Evolutionary conservation across 2,113 vertebrate species (phyloP), one percentile per base, ranked within the genome.

Genomic region (Xenotilapia flavipinnis): DNA sequence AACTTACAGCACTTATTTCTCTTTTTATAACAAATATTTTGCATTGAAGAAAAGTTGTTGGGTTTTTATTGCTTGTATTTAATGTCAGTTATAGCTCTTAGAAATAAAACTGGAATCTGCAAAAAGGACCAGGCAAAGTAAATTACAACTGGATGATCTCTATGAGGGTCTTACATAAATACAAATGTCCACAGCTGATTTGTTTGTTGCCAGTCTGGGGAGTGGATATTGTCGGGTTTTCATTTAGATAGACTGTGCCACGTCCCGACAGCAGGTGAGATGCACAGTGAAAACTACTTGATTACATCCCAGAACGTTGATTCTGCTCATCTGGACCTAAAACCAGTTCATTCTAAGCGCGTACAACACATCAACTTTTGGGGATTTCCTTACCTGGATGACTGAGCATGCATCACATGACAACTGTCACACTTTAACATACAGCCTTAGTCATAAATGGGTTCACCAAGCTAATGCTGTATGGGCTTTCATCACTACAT

Each of bases 321-420:
- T 5, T 65, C 60, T 65, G 60, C 31, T 65, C 31, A 65, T 5
- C 60, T 65, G 60, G 17, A n/a, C 31, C 1, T 62, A 62, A 62
- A 62, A 36, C 0, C 17, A 3, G 31, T 0, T 65, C 31, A 65
- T 62, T 36, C 0, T n/a, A n/a, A 36, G 58, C 60, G 9, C 7
- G 31, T 36, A n/a, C 60, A 2, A 65, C 6, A 65, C 17, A n/a
- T 65, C 2, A 2, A 7, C 31, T n/a, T 65, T 38, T 65, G 3
- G 17, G 60, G 60, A 1, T 65, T 38, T 13, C 31, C 17, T 65
- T 7, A 65, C 60, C 60, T 36, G 60, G 60, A 13, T 65, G 60
- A 65, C 3, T n/a, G 60, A n/a, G 60, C 4, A 5, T 65, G 60
- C 31, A 5, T 65, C 68, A 45, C 40, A 6, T 73, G 21, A 73